These are phyloP conservation scores for Passer montanus DNA, from an alignment of 2,113 vertebrate genomes.

Conservation along the genomic window DNA sequence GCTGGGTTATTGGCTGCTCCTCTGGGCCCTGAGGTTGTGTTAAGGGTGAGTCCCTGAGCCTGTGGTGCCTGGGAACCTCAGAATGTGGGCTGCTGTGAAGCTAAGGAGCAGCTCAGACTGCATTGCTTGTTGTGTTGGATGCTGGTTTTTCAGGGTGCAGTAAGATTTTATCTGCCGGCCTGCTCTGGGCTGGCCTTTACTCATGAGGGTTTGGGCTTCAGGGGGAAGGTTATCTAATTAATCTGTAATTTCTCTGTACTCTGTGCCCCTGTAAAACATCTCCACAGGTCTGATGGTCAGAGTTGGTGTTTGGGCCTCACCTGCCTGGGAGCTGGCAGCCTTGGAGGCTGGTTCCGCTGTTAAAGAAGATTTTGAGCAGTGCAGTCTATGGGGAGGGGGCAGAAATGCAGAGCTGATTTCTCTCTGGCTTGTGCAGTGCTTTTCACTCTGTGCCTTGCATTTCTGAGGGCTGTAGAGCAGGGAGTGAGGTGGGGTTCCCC, in stretches of 20 bases:
- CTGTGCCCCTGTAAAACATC: background rate
- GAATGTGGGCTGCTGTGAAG: background rate
- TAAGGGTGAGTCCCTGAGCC: background rate
- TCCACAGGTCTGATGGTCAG: accelerated
- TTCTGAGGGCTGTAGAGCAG: accelerated
- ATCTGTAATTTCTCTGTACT: background rate
- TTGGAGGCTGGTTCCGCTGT: accelerated
- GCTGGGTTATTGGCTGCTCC: accelerated
- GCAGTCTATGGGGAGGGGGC: accelerated
- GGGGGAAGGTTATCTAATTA: background rate
- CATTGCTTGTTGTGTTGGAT: too few species aligned
- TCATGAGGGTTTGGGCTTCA: accelerated
- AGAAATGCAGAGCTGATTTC: accelerated
- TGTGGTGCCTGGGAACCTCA: background rate
- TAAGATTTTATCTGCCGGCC: accelerated
- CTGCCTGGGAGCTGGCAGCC: accelerated
- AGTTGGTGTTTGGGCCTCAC: background rate
- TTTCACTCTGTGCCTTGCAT: accelerated
- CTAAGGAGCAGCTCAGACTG: background rate
- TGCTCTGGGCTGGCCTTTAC: accelerated
- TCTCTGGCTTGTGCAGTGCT: accelerated
- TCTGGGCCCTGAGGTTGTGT: background rate
- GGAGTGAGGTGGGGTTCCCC: accelerated
- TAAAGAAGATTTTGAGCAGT: accelerated
- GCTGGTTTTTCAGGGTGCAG: background rate